phyloP scores from a whole-genome alignment of 2,888 invertebrate genomes.

The Allolobophora icterica region DNA sequence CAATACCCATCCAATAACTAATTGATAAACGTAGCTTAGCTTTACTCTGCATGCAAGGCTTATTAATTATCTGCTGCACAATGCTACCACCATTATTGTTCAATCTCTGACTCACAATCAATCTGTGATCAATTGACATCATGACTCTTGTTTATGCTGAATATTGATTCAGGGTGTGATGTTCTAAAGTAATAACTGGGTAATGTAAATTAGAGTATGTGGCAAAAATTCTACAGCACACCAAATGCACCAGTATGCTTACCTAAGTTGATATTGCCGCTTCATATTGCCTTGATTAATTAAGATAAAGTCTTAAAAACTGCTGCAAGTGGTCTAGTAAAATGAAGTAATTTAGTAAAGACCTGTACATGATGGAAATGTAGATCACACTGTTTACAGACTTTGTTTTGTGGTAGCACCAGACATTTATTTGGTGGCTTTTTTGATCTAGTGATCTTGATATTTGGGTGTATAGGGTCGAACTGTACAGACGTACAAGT shows the following conservation, averaged over 20 bases:
- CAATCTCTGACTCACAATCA: too few relatives aligned
- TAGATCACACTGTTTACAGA: not conserved
- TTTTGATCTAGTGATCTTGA: not conserved
- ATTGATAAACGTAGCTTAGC: too few relatives aligned
- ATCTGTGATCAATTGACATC: too few relatives aligned
- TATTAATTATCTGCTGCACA: too few relatives aligned
- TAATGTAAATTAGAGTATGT: not conserved
- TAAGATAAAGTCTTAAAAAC: not conserved
- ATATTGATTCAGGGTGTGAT: too few relatives aligned
- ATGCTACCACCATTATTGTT: too few relatives aligned
- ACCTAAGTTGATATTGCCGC: not conserved
- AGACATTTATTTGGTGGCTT: not conserved
- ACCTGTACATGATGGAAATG: not conserved
- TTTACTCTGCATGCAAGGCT: too few relatives aligned
- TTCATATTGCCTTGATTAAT: not conserved
- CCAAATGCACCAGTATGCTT: not conserved
- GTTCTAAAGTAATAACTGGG: not conserved
- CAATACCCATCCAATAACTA: too few relatives aligned
- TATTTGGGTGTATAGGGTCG: slow-evolving; percentile 70
- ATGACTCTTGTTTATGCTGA: too few relatives aligned
- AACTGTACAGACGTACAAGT: slow-evolving; percentile 80
- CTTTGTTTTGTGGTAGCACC: not conserved
- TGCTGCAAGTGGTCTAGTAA: not conserved
- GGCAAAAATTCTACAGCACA: not conserved
- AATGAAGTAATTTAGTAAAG: not conserved